A percentile compares a stretch with the other conserved stretches of the same genome.
Conservation (phyloP, 2,888 invertebrate species). For the Steinernema hermaphroditum region DNA sequence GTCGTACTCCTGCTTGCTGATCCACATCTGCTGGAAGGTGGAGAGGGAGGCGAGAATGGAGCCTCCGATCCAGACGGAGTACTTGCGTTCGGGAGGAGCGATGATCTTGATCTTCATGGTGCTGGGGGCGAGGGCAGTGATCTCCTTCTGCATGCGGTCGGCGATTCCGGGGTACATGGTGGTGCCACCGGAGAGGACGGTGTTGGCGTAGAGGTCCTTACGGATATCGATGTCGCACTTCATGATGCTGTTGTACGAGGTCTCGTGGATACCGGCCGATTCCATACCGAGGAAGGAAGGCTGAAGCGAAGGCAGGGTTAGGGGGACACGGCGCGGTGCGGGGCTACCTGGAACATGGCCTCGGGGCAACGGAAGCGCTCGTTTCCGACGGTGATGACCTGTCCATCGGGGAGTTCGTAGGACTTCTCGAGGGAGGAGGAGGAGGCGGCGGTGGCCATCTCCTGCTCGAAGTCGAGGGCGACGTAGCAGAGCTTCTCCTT, state of each 20-base stretch:
- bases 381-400: constrained; percentile 71
- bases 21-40: constrained; percentile 68
- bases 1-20: constrained; percentile 14
- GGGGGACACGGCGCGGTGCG: no score
- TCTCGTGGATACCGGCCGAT: constrained; percentile 53
- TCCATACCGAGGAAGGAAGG: constrained; percentile 68
- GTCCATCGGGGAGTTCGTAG: constrained; percentile 84
- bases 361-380: constrained; percentile 86
- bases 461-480: constrained; percentile 83
- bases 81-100: constrained; percentile 82
- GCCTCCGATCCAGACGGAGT: constrained; percentile 97
- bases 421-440: constrained; percentile 86
- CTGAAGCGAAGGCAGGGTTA: constrained; percentile 52
- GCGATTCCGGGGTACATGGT: constrained; percentile 97
- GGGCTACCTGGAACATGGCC: constrained; percentile 82
- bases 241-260: constrained; percentile 33
- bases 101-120: constrained; percentile 73
- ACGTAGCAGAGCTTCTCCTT: constrained; percentile 94
- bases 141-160: constrained; percentile 93
- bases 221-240: constrained; percentile 32
- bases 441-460: constrained; percentile 86
- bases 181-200: constrained; percentile 66
- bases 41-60: constrained; percentile 89
- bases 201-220: constrained; percentile 77
- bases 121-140: constrained; percentile 60